Percentiles rank a stretch among this genome's conserved stretches.
Conservation (phyloP, 92 coral and sea anemone species). For the Virgularia gustaviana region DNA sequence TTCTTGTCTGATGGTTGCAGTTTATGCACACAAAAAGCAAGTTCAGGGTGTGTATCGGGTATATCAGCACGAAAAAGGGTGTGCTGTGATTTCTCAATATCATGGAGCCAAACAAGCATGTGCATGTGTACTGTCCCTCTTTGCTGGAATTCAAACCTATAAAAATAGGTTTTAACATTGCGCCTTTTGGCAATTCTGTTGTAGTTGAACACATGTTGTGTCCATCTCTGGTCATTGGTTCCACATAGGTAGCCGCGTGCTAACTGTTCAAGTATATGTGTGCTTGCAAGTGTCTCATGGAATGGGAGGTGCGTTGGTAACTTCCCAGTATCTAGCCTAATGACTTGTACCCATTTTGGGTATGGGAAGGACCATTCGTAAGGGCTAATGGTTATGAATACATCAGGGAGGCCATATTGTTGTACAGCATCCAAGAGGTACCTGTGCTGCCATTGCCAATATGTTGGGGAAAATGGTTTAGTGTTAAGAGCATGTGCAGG, state of each 20-base stretch:
- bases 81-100: neutral
- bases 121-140: slow-evolving; percentile 34
- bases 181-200: neutral
- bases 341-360: slow-evolving; percentile 1
- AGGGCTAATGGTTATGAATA: slow-evolving; percentile 14
- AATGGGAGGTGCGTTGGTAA: slow-evolving; percentile 7
- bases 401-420: slow-evolving; percentile 23
- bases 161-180: slow-evolving; percentile 24
- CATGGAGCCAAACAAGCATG: slow-evolving; percentile 9
- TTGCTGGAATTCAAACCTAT: slow-evolving; percentile 31
- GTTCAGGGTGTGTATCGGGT: neutral
- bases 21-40: neutral
- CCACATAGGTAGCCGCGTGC: slow-evolving; percentile 22
- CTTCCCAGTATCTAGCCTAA: neutral
- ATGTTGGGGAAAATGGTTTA: neutral
- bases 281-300: neutral
- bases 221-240: slow-evolving; percentile 9
- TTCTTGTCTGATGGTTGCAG: neutral
- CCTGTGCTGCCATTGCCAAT: slow-evolving; percentile 32
- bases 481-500: neutral
- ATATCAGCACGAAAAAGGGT: neutral
- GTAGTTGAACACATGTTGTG: neutral
- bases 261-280: slow-evolving; percentile 5
- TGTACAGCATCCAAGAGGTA: slow-evolving; percentile 21
- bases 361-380: slow-evolving; percentile 27